Percentiles rank a stretch among this genome's conserved stretches.
Evolutionary conservation across 2,113 vertebrate species (phyloP).

Genomic region (Herpailurus yagouaroundi): DNA sequence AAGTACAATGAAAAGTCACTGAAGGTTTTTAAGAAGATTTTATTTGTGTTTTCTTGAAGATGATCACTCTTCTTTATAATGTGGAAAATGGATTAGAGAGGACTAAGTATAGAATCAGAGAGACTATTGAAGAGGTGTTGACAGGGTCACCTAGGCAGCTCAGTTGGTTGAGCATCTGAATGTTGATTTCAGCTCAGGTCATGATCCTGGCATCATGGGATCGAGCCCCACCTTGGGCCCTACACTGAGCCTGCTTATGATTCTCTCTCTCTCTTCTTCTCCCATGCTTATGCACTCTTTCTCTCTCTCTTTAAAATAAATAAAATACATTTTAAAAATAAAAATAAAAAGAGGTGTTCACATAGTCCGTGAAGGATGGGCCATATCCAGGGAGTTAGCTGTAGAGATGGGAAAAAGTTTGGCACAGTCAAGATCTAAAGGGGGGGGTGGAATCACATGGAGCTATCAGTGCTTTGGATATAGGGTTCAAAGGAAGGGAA

Average conservation of each 20-base stretch:
- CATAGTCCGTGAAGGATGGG: not conserved
- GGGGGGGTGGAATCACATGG: not conserved
- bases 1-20: not conserved
- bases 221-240: too few species aligned
- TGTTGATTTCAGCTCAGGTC: too few species aligned
- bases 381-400: not conserved
- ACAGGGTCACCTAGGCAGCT: too few species aligned
- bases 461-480: not conserved
- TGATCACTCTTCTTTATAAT: not conserved
- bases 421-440: not conserved
- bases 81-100: not conserved
- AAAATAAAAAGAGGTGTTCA: not conserved
- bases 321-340: too few species aligned
- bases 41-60: not conserved
- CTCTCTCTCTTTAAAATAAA: too few species aligned
- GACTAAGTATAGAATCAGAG: not conserved
- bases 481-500: not conserved
- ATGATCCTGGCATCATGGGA: too few species aligned
- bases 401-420: not conserved
- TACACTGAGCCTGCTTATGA: too few species aligned
- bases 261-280: too few species aligned
- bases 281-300: too few species aligned
- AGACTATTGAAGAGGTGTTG: not conserved
- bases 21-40: not conserved
- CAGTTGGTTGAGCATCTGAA: too few species aligned